Percentiles rank a stretch among this genome's conserved stretches.
Conservation (phyloP, 2,797 vertebrate genomes). For the Strix occidentalis region DNA sequence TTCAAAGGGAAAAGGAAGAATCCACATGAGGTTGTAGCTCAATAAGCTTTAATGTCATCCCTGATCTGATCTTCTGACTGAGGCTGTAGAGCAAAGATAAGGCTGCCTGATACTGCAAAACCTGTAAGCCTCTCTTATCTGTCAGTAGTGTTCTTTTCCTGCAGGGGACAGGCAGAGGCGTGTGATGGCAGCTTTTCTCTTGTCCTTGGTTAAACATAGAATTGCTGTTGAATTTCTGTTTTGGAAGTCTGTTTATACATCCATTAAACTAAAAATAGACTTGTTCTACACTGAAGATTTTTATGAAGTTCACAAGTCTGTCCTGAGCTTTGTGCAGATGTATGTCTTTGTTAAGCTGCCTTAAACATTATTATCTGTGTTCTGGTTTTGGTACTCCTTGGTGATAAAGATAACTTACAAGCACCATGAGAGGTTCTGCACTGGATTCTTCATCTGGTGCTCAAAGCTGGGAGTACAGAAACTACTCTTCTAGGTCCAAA, state of each 20-base stretch:
- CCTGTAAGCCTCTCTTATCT: neutral
- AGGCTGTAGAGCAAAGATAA: neutral
- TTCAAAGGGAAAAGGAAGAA: neutral
- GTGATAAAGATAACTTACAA: neutral
- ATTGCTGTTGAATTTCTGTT: neutral
- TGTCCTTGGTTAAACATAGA: slow-evolving; percentile 34
- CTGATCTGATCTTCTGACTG: neutral
- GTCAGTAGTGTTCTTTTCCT: neutral
- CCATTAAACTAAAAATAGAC: slow-evolving; percentile 19
- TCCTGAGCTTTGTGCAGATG: neutral
- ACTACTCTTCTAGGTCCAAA: neutral
- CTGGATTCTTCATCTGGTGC: neutral
- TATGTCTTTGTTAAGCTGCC: neutral
- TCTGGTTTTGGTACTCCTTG: neutral
- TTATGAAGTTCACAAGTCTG: neutral
- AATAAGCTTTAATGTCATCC: neutral
- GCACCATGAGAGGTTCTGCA: neutral
- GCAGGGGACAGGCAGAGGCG: neutral
- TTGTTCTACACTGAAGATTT: neutral
- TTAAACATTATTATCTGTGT: neutral
- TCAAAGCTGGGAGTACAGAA: neutral
- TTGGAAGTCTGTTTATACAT: neutral
- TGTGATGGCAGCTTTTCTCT: neutral
- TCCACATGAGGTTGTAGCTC: neutral
- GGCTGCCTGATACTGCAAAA: neutral